Evolutionary conservation across 2,797 vertebrate genomes (phyloP).

Genomic region (Lacerta viridis): DNA sequence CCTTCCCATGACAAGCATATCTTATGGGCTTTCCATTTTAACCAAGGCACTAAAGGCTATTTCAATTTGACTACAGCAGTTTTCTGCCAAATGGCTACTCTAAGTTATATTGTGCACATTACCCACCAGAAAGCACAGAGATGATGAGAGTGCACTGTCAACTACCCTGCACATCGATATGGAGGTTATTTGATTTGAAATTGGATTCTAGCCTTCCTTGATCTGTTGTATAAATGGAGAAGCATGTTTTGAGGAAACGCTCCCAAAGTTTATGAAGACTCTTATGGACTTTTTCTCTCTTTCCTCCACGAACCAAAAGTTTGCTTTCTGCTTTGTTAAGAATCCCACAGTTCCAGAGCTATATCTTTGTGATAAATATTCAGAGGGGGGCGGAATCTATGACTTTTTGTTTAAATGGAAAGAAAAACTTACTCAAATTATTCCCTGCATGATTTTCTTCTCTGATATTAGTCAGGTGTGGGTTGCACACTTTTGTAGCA

Average conservation of each 20-base stretch:
- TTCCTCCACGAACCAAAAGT: neutral
- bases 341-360: constrained; percentile 45
- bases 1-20: constrained; percentile 73
- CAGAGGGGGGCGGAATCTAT: constrained; percentile 63
- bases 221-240: constrained; percentile 81
- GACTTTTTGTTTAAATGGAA: constrained; percentile 57
- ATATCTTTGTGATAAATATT: constrained; percentile 75
- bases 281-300: neutral
- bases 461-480: constrained; percentile 76
- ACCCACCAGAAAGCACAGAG: constrained; percentile 80
- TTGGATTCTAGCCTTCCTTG: constrained; percentile 82
- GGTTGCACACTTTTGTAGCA: constrained; percentile 79
- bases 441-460: constrained; percentile 77
- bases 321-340: constrained; percentile 69
- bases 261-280: constrained; percentile 75
- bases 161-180: constrained; percentile 76
- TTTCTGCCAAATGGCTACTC: constrained; percentile 82
- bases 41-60: constrained; percentile 79
- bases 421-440: constrained; percentile 76
- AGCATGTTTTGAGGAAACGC: constrained; percentile 73
- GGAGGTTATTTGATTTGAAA: constrained; percentile 86
- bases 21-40: constrained; percentile 76
- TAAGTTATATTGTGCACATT: constrained; percentile 78
- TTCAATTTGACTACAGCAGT: constrained; percentile 82
- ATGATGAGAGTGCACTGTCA: constrained; percentile 80